Percentiles rank a stretch among this genome's conserved stretches.
These are phyloP conservation scores for Discoglossus pictus DNA, from an alignment of 2,797 vertebrate genomes.

Conservation along the genomic window DNA sequence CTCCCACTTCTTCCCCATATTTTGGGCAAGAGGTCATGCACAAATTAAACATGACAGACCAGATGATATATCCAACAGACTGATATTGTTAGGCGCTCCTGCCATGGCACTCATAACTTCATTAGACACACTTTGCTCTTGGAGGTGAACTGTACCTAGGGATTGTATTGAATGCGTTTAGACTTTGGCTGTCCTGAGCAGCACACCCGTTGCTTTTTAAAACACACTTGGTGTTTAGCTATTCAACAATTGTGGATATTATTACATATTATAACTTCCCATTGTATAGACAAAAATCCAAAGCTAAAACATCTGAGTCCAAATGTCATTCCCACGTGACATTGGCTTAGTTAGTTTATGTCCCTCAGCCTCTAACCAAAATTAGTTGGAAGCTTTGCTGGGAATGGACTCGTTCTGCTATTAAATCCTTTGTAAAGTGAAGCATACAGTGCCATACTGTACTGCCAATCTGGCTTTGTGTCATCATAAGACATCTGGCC, in stretches of 20 bases:
- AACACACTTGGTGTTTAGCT: background rate
- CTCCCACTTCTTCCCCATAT: slow-evolving; percentile 92
- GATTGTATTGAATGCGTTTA: slow-evolving; percentile 16
- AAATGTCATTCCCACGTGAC: slow-evolving; percentile 30
- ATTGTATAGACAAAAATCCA: background rate
- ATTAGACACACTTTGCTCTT: slow-evolving; percentile 72
- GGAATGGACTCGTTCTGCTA: slow-evolving; percentile 13
- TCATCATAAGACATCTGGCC: slow-evolving; percentile 37
- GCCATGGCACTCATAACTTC: slow-evolving; percentile 79
- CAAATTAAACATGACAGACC: slow-evolving; percentile 98
- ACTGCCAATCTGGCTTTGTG: slow-evolving; percentile 36
- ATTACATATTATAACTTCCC: background rate
- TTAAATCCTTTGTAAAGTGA: slow-evolving; percentile 19
- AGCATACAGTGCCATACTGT: slow-evolving; percentile 14
- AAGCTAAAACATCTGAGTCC: slow-evolving; percentile 4
- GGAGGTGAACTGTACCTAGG: slow-evolving; percentile 52
- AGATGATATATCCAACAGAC: slow-evolving; percentile 91
- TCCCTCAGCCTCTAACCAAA: slow-evolving; percentile 16
- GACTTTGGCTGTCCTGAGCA: slow-evolving; percentile 1
- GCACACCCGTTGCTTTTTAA: slow-evolving; percentile 11
- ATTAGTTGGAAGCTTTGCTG: slow-evolving; percentile 18
- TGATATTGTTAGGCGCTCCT: slow-evolving; percentile 81
- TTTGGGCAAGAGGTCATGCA: slow-evolving; percentile 91
- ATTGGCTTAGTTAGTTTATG: background rate
- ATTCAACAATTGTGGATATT: background rate